Percentiles rank a stretch among this genome's conserved stretches.
Conservation (phyloP, 2,113 vertebrate species). For the Burhinus oedicnemus region DNA sequence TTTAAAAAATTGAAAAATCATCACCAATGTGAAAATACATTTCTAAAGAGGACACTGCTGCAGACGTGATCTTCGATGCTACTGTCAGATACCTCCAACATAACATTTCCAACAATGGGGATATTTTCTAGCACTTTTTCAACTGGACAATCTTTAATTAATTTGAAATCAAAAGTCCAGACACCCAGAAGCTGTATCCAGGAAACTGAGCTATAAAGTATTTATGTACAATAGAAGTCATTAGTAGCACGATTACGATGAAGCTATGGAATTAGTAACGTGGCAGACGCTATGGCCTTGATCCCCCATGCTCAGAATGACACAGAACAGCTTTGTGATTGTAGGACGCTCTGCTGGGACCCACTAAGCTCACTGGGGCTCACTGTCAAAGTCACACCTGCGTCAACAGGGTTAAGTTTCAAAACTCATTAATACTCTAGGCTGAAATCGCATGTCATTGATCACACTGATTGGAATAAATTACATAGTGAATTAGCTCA, state of each 20-base stretch:
- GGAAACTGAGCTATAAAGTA: neutral
- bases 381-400: neutral
- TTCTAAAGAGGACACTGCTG: neutral
- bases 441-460: neutral
- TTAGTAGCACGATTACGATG: neutral
- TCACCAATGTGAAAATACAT: neutral
- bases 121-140: neutral
- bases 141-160: neutral
- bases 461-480: neutral
- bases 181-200: neutral
- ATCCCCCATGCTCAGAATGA: neutral
- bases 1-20: neutral
- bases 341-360: neutral
- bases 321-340: neutral
- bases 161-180: neutral
- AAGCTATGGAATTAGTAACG: neutral
- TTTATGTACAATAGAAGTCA: neutral
- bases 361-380: neutral
- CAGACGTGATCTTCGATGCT: neutral
- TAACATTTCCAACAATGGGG: neutral
- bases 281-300: neutral
- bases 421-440: neutral
- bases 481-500: neutral
- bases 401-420: neutral
- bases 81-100: neutral